phyloP scores from a whole-genome alignment of 2,888 invertebrate species.

The Suillia variegata region DNA sequence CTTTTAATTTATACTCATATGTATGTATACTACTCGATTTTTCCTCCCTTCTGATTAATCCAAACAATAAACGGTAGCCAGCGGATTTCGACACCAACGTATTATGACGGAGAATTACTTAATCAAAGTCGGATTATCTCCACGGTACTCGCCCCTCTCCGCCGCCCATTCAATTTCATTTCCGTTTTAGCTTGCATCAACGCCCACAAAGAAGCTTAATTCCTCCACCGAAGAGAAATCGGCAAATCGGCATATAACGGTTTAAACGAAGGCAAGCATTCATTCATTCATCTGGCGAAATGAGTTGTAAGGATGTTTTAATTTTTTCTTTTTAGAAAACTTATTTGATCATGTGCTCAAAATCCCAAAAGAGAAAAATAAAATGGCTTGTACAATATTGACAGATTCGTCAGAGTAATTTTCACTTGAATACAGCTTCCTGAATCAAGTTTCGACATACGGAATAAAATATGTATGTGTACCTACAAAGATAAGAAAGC shows the following conservation, averaged over 20 bases:
- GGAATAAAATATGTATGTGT: no score
- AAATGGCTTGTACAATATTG: conserved; percentile 32
- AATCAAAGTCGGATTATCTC: conserved; percentile 59
- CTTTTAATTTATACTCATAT: no score
- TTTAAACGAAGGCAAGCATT: conserved; percentile 15
- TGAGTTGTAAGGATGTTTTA: conserved; percentile 14
- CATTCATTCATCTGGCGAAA: conserved; percentile 9
- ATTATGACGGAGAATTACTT: conserved; percentile 49
- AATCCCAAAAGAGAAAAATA: conserved; percentile 3
- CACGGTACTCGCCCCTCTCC: conserved; percentile 35
- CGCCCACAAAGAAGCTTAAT: conserved; percentile 25
- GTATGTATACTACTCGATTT: no score
- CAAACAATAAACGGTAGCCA: not conserved
- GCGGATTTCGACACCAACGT: conserved; percentile 53
- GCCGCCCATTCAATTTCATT: no score
- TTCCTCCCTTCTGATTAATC: no score
- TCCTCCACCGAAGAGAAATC: not conserved
- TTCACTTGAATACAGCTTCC: no score
- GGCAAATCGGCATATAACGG: not conserved
- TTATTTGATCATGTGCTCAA: conserved; percentile 17
- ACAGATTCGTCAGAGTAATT: conserved; percentile 36
- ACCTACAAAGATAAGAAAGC: not conserved
- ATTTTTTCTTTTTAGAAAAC: conserved; percentile 11
- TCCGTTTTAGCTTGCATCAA: no score
- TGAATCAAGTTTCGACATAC: no score